Conservation (phyloP, 2,113 vertebrate genomes). For the Megalops atlanticus region DNA sequence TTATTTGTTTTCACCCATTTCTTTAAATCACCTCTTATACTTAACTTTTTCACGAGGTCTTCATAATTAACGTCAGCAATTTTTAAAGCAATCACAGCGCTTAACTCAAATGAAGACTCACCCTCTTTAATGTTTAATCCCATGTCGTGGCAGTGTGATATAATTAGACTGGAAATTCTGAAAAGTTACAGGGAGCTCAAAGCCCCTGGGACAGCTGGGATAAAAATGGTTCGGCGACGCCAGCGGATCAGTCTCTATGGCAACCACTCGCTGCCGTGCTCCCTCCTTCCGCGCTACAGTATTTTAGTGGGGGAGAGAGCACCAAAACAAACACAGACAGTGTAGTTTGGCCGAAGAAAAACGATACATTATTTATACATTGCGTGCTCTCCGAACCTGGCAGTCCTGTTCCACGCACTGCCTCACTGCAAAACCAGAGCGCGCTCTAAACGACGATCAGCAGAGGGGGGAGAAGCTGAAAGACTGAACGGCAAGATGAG, state of each 20-base stretch:
- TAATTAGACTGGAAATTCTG: slow-evolving; percentile 80
- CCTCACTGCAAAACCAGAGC: neutral
- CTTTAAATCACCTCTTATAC: neutral
- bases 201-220: slow-evolving; percentile 71
- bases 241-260: slow-evolving; percentile 79
- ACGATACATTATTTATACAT: neutral
- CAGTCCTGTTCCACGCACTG: too few species aligned
- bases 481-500: neutral
- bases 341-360: neutral
- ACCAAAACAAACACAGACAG: neutral
- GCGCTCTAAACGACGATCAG: neutral
- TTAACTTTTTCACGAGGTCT: neutral
- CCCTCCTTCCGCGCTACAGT: slow-evolving; percentile 38
- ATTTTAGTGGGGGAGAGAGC: slow-evolving; percentile 69
- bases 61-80: neutral
- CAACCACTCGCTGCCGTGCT: slow-evolving; percentile 78
- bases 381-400: neutral
- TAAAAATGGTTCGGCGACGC: slow-evolving; percentile 79
- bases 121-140: slow-evolving; percentile 59
- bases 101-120: slow-evolving; percentile 14
- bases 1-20: too few species aligned
- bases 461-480: neutral
- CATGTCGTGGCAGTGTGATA: slow-evolving; percentile 68
- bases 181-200: slow-evolving; percentile 78
- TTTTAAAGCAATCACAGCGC: neutral